Evolutionary conservation across 2,797 vertebrate genomes (phyloP), one percentile per base, ranked within the genome.

Genomic region (Champsocephalus gunnari): DNA sequence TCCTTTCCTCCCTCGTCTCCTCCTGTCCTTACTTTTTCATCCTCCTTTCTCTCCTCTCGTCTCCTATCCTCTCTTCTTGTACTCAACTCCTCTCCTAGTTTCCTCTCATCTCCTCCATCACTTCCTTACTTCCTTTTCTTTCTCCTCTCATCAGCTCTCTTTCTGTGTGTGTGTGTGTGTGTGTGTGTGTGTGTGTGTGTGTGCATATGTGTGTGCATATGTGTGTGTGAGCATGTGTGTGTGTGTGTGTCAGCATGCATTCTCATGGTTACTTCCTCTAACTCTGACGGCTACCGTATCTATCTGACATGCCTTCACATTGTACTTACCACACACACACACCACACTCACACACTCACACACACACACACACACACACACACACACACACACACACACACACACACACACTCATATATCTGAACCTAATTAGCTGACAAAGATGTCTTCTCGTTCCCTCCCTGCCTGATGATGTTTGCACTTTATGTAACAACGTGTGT

Each of bases 391-490:
- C 34, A 38, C 34, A 8, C 34, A 38, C 34, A 38, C 34, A 8
- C 34, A 34, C 19, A 34, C 34, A 34, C 21, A 8, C 34, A 8
- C 34, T 2, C 34, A 8, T 28, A n/a, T 50, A 32, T 75, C 45
- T 49, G 61, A 24, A 28, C 6, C 45, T 73, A 66, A 82, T 86
- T 58, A 77, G 9, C 32, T 5, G 43, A 58, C 53, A 5, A 16
- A 55, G 21, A 47, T 75, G 59, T 70, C 51, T 62, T 60, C 66
- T 41, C 34, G 21, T 49, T 47, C 48, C 9, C 48, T 62, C 63
- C 9, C 47, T 47, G 51, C 44, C 44, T 38, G 49, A 49, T 70
- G 56, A 76, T 74, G 16, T 74, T 50, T 66, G 16, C 16, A 9
- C 12, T 68, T 77, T 81, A 71, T 51, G 50, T 54, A 77, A 65